phyloP scores from a whole-genome alignment of 2,797 vertebrate species.

The Rhabdomys pumilio region DNA sequence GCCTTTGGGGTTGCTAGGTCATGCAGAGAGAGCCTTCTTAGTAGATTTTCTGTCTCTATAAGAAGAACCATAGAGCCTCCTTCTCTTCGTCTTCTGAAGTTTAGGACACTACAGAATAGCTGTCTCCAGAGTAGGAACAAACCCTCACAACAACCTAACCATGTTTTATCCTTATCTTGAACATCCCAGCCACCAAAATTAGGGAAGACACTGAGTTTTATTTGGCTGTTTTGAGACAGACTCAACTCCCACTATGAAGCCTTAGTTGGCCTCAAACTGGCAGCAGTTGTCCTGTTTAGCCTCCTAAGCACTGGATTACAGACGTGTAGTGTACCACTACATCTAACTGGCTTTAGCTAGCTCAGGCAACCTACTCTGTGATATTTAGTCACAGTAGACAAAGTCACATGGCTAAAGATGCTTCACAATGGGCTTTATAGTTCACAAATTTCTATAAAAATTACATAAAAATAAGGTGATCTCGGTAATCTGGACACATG shows the following conservation, averaged over 20 bases:
- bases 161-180: not conserved
- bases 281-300: not conserved
- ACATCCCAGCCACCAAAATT: not conserved
- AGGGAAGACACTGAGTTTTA: not conserved
- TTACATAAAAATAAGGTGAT: not conserved
- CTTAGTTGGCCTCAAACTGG: not conserved
- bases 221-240: not conserved
- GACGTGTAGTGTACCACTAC: not conserved
- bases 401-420: constrained; percentile 16
- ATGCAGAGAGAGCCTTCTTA: not conserved
- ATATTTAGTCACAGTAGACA: not conserved
- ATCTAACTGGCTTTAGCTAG: not conserved
- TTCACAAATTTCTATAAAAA: constrained; percentile 11
- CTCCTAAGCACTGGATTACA: not conserved
- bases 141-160: not conserved
- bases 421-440: not conserved
- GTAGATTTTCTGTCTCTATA: not conserved
- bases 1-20: not conserved
- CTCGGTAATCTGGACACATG: constrained; percentile 25
- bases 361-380: not conserved
- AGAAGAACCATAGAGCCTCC: not conserved
- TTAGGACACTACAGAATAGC: not conserved
- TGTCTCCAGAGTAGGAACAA: not conserved
- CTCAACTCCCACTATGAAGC: not conserved
- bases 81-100: not conserved